Conservation (phyloP, 2,888 invertebrate genomes). For the Drosophila siamana region DNA sequence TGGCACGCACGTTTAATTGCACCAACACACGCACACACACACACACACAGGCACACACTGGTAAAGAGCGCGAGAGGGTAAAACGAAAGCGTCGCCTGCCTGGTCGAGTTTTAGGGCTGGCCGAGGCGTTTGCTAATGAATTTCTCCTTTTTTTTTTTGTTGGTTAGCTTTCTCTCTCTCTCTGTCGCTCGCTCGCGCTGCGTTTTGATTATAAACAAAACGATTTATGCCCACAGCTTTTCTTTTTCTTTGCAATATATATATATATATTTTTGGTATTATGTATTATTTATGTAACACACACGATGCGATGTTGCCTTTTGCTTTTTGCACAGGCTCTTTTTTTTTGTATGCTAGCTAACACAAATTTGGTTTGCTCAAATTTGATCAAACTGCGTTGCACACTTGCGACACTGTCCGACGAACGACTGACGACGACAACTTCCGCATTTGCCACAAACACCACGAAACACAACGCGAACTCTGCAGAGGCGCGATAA, state of each 20-base stretch:
- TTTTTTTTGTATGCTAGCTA: too few relatives aligned
- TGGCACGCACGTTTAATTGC: constrained; percentile 66
- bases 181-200: constrained; percentile 3
- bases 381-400: constrained; percentile 56
- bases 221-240: constrained; percentile 38
- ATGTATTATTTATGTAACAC: constrained; percentile 40
- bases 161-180: constrained; percentile 12
- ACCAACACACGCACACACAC: constrained; percentile 28
- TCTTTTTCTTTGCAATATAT: constrained; percentile 25
- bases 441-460: constrained; percentile 76
- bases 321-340: constrained; percentile 10
- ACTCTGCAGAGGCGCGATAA: constrained; percentile 50
- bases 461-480: constrained; percentile 41
- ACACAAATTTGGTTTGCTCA: constrained; percentile 27
- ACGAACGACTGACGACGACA: constrained; percentile 68
- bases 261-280: constrained; percentile 1
- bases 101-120: constrained; percentile 43
- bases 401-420: constrained; percentile 55
- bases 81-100: constrained; percentile 44
- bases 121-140: constrained; percentile 55
- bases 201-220: constrained; percentile 47
- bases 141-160: too few relatives aligned
- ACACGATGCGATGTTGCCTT: constrained; percentile 9
- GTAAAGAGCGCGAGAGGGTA: constrained; percentile 25
- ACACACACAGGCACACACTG: constrained; percentile 25